Percentiles rank a stretch among this genome's conserved stretches.
phyloP scores from a whole-genome alignment of 1,140 invertebrate species.

The Microplitis demolitor region DNA sequence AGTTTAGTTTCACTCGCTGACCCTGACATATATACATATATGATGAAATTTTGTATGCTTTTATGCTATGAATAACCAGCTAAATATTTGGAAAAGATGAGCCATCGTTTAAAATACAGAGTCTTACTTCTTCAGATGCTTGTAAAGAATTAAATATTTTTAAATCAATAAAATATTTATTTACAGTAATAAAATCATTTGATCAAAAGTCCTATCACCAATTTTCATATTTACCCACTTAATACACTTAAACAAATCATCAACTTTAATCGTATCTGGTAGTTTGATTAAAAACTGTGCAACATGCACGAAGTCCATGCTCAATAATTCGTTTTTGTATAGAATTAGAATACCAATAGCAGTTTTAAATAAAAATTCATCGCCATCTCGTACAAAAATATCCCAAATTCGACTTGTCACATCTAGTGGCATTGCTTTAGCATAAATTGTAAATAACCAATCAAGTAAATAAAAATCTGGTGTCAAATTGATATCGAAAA shows the following conservation, averaged over 20 bases:
- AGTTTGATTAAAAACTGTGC: slow-evolving; percentile 86
- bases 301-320: slow-evolving; percentile 84
- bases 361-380: slow-evolving; percentile 85
- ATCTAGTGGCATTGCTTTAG: slow-evolving; percentile 83
- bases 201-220: slow-evolving; percentile 72
- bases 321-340: slow-evolving; percentile 78
- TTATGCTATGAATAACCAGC: too few relatives aligned
- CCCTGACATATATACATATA: too few relatives aligned
- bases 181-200: slow-evolving; percentile 60
- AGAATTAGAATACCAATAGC: slow-evolving; percentile 83
- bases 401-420: slow-evolving; percentile 88
- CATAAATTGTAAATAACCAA: slow-evolving; percentile 88
- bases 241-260: slow-evolving; percentile 77
- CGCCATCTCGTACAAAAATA: slow-evolving; percentile 84
- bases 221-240: slow-evolving; percentile 70
- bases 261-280: slow-evolving; percentile 75
- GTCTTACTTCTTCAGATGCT: too few relatives aligned
- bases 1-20: too few relatives aligned
- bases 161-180: too few relatives aligned
- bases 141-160: too few relatives aligned
- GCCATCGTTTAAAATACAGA: too few relatives aligned
- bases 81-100: too few relatives aligned
- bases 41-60: too few relatives aligned
- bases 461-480: slow-evolving; percentile 88
- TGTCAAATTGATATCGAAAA: slow-evolving; percentile 70